phyloP scores from a whole-genome alignment of 1,140 invertebrate species.

The Heliconius hewitsoni region DNA sequence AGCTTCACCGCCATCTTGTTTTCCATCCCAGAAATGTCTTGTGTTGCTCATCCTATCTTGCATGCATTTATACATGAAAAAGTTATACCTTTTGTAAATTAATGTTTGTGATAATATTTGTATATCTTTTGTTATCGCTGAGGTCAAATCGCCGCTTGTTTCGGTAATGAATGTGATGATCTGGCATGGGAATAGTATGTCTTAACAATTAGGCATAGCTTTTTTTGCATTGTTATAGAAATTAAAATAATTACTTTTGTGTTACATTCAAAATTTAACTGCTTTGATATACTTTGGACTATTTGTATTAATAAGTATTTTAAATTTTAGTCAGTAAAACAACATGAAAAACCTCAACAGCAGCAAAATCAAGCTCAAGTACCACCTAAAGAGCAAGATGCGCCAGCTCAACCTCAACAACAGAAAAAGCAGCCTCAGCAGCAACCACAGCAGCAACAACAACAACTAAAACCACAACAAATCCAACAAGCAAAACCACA shows the following conservation, averaged over 20 bases:
- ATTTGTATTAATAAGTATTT: background rate
- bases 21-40: background rate
- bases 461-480: conserved; percentile 30
- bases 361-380: conserved; percentile 20
- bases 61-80: background rate
- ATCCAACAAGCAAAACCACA: conserved; percentile 27
- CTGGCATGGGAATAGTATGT: background rate
- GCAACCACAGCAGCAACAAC: conserved; percentile 43
- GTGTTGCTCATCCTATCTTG: background rate
- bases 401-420: conserved; percentile 38
- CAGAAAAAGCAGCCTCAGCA: conserved; percentile 43
- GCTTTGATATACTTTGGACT: background rate
- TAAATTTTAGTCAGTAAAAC: conserved; percentile 3
- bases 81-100: too few relatives aligned
- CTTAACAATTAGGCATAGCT: too few relatives aligned
- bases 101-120: too few relatives aligned
- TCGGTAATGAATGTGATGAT: background rate
- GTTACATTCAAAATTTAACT: too few relatives aligned
- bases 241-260: too few relatives aligned
- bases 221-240: too few relatives aligned
- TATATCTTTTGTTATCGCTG: too few relatives aligned
- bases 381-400: conserved; percentile 25
- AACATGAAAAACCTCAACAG: conserved; percentile 33
- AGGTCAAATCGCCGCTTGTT: background rate
- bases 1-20: conserved; percentile 55